Percentiles rank a stretch among this genome's conserved stretches.
These are phyloP conservation scores for Chrysaora quinquecirrha DNA, from an alignment of 30 jellyfish, hydroid and myxozoan genomes.

Conservation along the genomic window DNA sequence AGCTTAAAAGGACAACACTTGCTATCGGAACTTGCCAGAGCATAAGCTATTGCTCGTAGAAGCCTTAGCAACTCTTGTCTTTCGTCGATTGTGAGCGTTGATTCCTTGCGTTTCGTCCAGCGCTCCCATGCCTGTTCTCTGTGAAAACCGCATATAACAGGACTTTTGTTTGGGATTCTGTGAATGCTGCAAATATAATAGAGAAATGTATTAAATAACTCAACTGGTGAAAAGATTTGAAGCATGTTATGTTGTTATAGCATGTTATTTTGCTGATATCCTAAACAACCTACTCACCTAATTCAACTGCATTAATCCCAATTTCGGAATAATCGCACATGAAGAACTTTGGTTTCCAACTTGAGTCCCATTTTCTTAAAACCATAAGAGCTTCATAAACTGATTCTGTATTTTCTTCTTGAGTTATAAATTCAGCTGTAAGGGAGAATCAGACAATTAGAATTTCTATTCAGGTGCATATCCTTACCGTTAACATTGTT, in stretches of 20 bases:
- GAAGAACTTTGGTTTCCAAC: neutral
- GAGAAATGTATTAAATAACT: neutral
- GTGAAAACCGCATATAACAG: constrained; percentile 36
- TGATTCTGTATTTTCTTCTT: constrained; percentile 47
- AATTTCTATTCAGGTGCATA: neutral
- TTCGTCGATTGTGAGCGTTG: neutral
- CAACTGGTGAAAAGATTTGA: neutral
- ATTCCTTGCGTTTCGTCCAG: constrained; percentile 37
- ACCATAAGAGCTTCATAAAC: constrained; percentile 26
- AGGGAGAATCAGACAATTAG: neutral
- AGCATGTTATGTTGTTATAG: neutral
- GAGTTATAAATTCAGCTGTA: constrained; percentile 43
- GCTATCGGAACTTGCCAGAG: constrained; percentile 13
- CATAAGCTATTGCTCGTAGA: constrained; percentile 26
- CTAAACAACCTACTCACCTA: neutral
- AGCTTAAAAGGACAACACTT: neutral
- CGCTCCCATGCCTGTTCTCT: constrained; percentile 58
- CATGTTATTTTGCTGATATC: neutral
- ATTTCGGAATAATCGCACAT: neutral
- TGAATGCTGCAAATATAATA: constrained; percentile 7
- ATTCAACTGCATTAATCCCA: neutral
- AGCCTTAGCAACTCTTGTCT: constrained; percentile 12
- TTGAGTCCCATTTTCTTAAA: constrained; percentile 10
- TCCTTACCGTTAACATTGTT: no score
- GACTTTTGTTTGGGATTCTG: constrained; percentile 11